Evolutionary conservation across 2,888 invertebrate species (phyloP), one percentile per base, ranked within the genome.

Genomic region (Noctua pronuba): DNA sequence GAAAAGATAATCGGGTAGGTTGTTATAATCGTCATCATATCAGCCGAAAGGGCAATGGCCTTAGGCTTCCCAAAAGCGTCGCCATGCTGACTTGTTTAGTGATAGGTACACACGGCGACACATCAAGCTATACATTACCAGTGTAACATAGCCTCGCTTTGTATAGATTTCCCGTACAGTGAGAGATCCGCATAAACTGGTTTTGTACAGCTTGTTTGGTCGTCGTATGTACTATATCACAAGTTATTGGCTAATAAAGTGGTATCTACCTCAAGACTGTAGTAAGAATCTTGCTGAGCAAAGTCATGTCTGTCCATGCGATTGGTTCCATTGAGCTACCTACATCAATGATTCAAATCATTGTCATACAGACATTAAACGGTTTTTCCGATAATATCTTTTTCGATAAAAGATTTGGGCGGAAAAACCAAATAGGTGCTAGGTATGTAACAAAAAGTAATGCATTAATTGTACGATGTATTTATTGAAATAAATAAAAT

Each of bases 401-500:
- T 24, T 58, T 28, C 38, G 38, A 24, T 38, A 38, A 64, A 64
- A 64, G 18, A 62, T 35, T 21, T 31, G 1, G n/a, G 55, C 13
- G 1, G 2, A 62, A 72, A 35, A 21, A 21, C 1, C 28, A 28
- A 31, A n/a, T n/a, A 55, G 52, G 38, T 28, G 52, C 21, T 35
- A 24, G 24, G 41, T n/a, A 8, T 35, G 31, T 28, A 2, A 73
- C 6, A 74, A 49, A 73, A 2, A 82, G 31, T 44, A 70, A 44
- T 8, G 8, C 21, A 58, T 74, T 7, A 67, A 21, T 79, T 67
- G 49, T 70, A 70, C 71, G 13, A 41, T 80, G 71, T 75, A 89
- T 91, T 92, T 88, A 90, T 90, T 92, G n/a, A 74, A 76, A 75
- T 86, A 89, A 87, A 88, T 88, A 86, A 86, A 16, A 87, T 90